These are phyloP conservation scores for Manis javanica DNA, from an alignment of 2,797 vertebrate species.

Conservation along the genomic window DNA sequence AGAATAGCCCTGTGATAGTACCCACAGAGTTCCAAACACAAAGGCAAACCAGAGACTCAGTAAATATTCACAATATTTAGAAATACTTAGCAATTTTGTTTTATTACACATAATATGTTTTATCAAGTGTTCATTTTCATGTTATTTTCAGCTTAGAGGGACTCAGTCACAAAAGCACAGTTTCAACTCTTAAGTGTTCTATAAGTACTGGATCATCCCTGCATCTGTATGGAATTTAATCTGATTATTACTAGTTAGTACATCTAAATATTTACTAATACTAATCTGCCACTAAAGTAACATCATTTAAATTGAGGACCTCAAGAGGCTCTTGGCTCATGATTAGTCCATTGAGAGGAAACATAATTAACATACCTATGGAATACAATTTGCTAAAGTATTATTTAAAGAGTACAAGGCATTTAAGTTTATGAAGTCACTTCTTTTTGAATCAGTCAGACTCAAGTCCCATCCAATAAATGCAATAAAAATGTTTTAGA, in stretches of 20 bases:
- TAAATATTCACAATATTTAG: background rate
- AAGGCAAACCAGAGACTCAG: background rate
- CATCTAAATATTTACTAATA: background rate
- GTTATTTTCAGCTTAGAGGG: background rate
- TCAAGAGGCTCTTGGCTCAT: background rate
- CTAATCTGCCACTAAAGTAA: background rate
- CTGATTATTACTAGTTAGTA: background rate
- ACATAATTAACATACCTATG: background rate
- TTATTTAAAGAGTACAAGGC: background rate
- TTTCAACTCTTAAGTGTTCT: background rate
- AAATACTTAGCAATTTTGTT: constrained; percentile 8
- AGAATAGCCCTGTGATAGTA: background rate
- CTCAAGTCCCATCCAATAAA: background rate
- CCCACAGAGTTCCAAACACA: background rate
- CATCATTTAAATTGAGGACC: background rate
- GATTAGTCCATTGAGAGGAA: background rate
- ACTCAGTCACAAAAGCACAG: background rate
- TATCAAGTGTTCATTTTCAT: background rate
- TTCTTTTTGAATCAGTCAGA: background rate
- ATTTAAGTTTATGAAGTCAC: background rate
- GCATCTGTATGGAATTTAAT: background rate
- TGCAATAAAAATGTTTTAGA: background rate
- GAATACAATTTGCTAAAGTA: background rate
- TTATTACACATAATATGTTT: background rate
- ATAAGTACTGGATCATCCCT: background rate